Evolutionary conservation across 2,888 invertebrate species (phyloP), one percentile per base, ranked within the genome.

Genomic region (Entomobrya proxima): DNA sequence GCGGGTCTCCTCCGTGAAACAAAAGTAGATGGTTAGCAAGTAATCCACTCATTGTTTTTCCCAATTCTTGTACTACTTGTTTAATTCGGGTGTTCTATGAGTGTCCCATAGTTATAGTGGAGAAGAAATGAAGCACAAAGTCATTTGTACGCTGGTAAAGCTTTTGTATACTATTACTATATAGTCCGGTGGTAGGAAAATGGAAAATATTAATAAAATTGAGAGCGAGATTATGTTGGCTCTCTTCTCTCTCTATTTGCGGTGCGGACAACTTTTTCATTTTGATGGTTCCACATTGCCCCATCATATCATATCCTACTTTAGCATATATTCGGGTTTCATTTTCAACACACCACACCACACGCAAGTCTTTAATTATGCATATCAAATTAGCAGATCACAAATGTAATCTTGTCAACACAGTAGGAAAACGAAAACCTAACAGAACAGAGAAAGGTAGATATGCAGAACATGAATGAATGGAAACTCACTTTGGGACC

Each of bases 361-460:
- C 64, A 44, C 15, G 9, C 15, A 69, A 69, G 58, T 24, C 78
- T 84, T 84, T 84, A 84, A 84, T 84, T 84, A 84, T 84, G 84
- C 84, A 84, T 84, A 84, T 72, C 84, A 84, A 58, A 84, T 84
- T 84, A 79, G 30, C 67, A 79, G 52, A 79, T 79, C 50, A 78
- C 84, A 78, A 47, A 78, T 58, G 83, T 84, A 78, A 77, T 84
- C 72, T 72, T 78, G 84, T 84, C 77, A 78, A 75, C 47, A 69
- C 11, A 50, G 52, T 75, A 52, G 13, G 50, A 74, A 75, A 35
- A 11, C 40, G 44, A 37, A 67, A 67, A n/a, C 37, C n/a, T n/a
- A 44, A 7, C 44, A 44, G 44, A 44, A 44, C 44, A n/a, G n/a
- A n/a, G n/a, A n/a, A n/a, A n/a, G n/a, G n/a, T n/a, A n/a, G n/a